Percentiles rank a stretch among this genome's conserved stretches.
These are phyloP conservation scores for Rotaria macrura DNA, from an alignment of 2,888 invertebrate genomes.

Conservation along the genomic window DNA sequence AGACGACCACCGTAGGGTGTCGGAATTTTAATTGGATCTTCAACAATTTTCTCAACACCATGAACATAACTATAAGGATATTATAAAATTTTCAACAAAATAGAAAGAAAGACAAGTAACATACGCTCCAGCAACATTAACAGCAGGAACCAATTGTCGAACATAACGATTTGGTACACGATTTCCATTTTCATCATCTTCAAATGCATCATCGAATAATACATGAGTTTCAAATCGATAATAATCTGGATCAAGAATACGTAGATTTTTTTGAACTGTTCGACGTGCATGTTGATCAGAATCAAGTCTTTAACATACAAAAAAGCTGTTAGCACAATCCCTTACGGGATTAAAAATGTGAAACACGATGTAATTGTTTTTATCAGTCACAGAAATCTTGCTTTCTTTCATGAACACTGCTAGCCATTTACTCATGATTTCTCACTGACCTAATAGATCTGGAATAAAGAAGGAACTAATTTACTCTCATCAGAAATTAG, in stretches of 20 bases:
- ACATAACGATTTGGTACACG: conserved; percentile 43
- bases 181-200: conserved; percentile 51
- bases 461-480: too few relatives aligned
- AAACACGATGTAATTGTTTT: too few relatives aligned
- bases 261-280: conserved; percentile 23
- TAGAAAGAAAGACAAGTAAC: neutral
- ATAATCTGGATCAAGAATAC: conserved; percentile 49
- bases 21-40: conserved; percentile 68
- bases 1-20: conserved; percentile 87
- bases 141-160: conserved; percentile 40
- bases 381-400: too few relatives aligned
- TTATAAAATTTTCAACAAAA: neutral
- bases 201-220: conserved; percentile 74
- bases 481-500: too few relatives aligned
- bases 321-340: too few relatives aligned
- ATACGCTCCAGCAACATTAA: conserved; percentile 40
- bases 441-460: too few relatives aligned
- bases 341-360: too few relatives aligned
- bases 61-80: conserved; percentile 15
- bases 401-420: too few relatives aligned
- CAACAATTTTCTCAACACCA: conserved; percentile 29
- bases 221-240: conserved; percentile 59
- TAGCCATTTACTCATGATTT: too few relatives aligned
- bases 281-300: conserved; percentile 32
- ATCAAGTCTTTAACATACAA: conserved; percentile 11